Evolutionary conservation across 2,797 vertebrate species (phyloP).

Genomic region (Ficedula albicollis): DNA sequence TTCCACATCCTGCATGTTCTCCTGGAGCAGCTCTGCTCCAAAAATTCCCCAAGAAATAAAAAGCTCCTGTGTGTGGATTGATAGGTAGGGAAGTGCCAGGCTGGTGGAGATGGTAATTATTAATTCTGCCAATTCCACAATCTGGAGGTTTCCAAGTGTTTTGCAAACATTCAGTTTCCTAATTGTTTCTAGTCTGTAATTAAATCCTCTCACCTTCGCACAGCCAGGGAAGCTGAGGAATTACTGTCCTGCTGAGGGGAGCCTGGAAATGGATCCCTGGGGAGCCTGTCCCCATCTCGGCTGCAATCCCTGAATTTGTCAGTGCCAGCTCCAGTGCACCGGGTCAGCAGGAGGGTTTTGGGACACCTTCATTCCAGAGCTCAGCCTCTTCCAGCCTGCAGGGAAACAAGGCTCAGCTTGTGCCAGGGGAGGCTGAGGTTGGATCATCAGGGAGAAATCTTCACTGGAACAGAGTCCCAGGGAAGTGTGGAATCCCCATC

Average conservation of each 20-base stretch:
- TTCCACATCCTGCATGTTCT: background rate
- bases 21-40: background rate
- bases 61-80: background rate
- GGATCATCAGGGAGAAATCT: background rate
- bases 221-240: background rate
- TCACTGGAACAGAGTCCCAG: background rate
- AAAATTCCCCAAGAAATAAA: background rate
- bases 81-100: background rate
- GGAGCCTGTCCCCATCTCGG: background rate
- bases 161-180: slow-evolving; percentile 7
- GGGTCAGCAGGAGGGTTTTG: background rate
- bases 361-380: background rate
- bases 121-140: background rate
- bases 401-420: background rate
- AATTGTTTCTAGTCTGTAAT: background rate
- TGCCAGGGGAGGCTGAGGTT: background rate
- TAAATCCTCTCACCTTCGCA: slow-evolving; percentile 32
- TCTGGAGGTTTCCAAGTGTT: background rate
- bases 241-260: background rate
- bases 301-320: background rate
- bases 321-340: background rate
- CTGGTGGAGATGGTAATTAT: background rate
- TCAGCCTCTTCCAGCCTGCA: background rate
- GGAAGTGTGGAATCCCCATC: background rate
- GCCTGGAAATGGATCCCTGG: background rate